phyloP scores from a whole-genome alignment of 2,113 vertebrate genomes.

The Cavia porcellus region DNA sequence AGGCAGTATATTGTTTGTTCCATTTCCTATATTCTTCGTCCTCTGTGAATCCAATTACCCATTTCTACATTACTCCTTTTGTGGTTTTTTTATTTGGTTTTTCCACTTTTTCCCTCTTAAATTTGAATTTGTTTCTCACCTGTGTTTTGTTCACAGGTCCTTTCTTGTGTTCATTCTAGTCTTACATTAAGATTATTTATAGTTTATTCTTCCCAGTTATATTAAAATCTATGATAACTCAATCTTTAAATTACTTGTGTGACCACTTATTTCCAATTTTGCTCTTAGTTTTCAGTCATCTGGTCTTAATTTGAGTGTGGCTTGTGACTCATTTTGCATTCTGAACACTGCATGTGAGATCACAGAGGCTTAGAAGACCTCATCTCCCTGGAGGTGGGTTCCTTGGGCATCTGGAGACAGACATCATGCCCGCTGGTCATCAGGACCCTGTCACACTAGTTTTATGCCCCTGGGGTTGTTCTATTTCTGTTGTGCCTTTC shows the following conservation, averaged over 20 bases:
- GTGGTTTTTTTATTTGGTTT: background rate
- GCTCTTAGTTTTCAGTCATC: slow-evolving; percentile 1
- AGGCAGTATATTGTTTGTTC: background rate
- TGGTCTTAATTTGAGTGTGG: background rate
- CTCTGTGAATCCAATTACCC: background rate
- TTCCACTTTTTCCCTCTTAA: background rate
- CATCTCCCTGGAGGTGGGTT: background rate
- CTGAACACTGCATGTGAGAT: background rate
- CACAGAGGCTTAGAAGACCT: background rate
- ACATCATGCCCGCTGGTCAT: too few relatives aligned
- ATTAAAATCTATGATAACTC: background rate
- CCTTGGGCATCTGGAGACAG: background rate
- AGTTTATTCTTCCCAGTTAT: background rate
- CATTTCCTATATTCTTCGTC: background rate
- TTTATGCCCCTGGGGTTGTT: too few relatives aligned
- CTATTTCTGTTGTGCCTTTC: background rate
- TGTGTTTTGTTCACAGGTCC: background rate
- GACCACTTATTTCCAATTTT: background rate
- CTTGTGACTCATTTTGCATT: background rate
- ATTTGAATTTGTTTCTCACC: background rate
- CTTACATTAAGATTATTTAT: background rate
- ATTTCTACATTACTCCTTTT: background rate
- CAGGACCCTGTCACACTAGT: background rate
- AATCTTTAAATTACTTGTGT: background rate
- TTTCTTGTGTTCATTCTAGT: background rate